A percentile compares a stretch with the other conserved stretches of the same genome.
Conservation (phyloP, 2,113 vertebrate species). For the Mesocricetus auratus region DNA sequence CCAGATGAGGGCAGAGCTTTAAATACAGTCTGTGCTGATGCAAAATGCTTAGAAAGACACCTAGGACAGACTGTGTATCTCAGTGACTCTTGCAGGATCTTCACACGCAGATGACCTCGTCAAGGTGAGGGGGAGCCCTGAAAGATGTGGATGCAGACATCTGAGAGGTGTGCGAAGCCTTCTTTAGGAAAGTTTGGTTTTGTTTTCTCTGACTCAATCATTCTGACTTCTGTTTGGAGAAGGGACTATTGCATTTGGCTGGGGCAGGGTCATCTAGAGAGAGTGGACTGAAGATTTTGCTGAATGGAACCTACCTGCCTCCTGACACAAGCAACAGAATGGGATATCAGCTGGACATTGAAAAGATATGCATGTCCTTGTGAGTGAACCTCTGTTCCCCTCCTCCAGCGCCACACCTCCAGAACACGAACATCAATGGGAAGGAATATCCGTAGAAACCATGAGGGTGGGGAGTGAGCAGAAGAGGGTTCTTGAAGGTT, state of each 20-base stretch:
- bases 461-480: not conserved
- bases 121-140: too few relatives aligned
- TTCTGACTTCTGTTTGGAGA: not conserved
- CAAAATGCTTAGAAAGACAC: not conserved
- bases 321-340: not conserved
- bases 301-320: fast-evolving
- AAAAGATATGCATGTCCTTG: fast-evolving
- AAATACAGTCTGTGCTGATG: fast-evolving
- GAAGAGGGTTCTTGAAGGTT: not conserved
- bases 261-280: too few relatives aligned
- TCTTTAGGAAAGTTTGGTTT: fast-evolving
- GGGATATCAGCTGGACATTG: not conserved
- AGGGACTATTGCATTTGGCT: not conserved
- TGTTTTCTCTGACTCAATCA: not conserved
- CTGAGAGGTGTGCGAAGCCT: fast-evolving
- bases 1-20: not conserved
- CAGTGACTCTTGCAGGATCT: fast-evolving
- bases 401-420: not conserved
- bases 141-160: too few relatives aligned
- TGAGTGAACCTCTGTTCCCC: fast-evolving
- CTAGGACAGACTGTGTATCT: not conserved
- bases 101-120: not conserved
- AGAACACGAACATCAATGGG: not conserved
- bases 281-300: fast-evolving
- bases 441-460: not conserved